These are phyloP conservation scores for Phortica okadai DNA, from an alignment of 2,888 invertebrate genomes.

Conservation along the genomic window DNA sequence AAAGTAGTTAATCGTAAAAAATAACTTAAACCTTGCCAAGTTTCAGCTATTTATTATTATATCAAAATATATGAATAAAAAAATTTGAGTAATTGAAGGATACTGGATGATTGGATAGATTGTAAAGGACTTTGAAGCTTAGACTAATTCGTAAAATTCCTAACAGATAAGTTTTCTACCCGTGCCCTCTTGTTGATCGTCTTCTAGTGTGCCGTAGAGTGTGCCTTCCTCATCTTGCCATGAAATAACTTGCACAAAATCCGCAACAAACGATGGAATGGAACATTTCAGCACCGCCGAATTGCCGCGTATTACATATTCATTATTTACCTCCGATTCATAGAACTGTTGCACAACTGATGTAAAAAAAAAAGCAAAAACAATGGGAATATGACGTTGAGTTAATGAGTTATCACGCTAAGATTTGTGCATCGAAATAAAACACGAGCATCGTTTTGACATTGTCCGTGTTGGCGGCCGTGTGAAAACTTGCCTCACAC, in stretches of 20 bases:
- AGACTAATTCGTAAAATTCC: slow-evolving; percentile 16
- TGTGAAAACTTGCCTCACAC: slow-evolving; percentile 49
- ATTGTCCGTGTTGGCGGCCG: slow-evolving; percentile 43
- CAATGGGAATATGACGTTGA: slow-evolving; percentile 25
- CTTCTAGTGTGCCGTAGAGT: slow-evolving; percentile 73
- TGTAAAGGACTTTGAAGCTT: background rate
- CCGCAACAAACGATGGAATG: slow-evolving; percentile 85
- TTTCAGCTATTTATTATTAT: slow-evolving; percentile 9
- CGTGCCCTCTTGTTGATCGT: slow-evolving; percentile 58
- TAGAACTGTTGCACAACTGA: slow-evolving; percentile 85
- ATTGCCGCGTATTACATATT: slow-evolving; percentile 86
- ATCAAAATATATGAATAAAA: slow-evolving; percentile 31
- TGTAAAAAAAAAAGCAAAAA: slow-evolving; percentile 16
- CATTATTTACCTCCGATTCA: slow-evolving; percentile 84
- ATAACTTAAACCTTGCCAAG: slow-evolving; percentile 17
- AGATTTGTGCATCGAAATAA: background rate
- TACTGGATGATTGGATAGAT: background rate
- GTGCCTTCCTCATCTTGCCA: slow-evolving; percentile 81
- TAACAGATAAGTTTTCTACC: slow-evolving; percentile 50
- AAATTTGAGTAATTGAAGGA: background rate
- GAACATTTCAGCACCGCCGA: slow-evolving; percentile 85
- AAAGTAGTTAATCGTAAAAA: slow-evolving; percentile 21
- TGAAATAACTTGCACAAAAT: slow-evolving; percentile 83
- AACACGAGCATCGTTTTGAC: background rate
- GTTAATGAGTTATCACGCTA: slow-evolving; percentile 35